Conservation (phyloP, 2,888 invertebrate species). For the Globia sparganii region DNA sequence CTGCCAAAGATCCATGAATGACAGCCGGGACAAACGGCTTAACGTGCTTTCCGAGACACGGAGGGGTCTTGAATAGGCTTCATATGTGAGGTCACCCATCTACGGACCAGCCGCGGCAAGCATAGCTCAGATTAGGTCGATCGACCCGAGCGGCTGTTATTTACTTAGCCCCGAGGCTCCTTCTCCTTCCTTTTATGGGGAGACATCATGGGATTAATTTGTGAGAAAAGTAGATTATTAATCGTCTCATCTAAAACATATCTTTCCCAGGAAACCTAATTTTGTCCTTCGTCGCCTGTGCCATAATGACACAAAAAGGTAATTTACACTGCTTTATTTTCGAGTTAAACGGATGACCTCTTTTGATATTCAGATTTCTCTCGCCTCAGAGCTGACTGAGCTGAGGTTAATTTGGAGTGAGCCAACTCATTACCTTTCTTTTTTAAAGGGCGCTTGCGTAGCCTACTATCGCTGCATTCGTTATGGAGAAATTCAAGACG, state of each 20-base stretch:
- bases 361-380: conserved; percentile 70
- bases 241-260: not conserved
- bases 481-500: conserved; percentile 8
- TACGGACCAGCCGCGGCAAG: not conserved
- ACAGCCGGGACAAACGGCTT: not conserved
- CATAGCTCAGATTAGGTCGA: too few species aligned
- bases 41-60: not conserved
- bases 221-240: not conserved
- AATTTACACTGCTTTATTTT: conserved; percentile 60
- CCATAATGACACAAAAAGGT: conserved; percentile 45
- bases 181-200: not conserved
- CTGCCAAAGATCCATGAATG: not conserved
- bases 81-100: not conserved
- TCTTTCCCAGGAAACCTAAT: conserved; percentile 21
- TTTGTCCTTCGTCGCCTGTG: not conserved
- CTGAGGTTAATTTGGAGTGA: conserved; percentile 67
- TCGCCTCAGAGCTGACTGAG: conserved; percentile 54
- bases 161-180: not conserved
- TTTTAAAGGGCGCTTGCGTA: conserved; percentile 53
- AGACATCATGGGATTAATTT: not conserved
- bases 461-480: conserved; percentile 35
- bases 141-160: not conserved
- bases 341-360: conserved; percentile 65
- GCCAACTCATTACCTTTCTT: conserved; percentile 62
- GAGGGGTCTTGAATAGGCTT: not conserved